A percentile compares a stretch with the other conserved stretches of the same genome.
Conservation (phyloP, 1,140 invertebrate genomes). For the Sinella curviseta region DNA sequence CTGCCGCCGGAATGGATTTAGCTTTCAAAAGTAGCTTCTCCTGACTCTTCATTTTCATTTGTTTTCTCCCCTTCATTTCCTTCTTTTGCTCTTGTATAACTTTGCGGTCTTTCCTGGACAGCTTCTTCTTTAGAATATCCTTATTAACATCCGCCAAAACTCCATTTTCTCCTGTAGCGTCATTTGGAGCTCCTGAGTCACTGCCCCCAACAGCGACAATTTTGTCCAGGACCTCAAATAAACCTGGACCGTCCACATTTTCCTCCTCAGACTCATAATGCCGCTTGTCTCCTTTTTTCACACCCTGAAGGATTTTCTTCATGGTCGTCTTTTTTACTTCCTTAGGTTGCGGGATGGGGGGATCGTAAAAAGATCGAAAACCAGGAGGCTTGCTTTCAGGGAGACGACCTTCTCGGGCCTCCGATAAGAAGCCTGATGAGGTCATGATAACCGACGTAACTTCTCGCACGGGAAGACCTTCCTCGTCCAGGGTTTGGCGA, state of each 20-base stretch:
- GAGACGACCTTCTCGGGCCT: slow-evolving; percentile 84
- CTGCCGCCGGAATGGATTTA: slow-evolving; percentile 55
- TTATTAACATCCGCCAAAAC: not conserved
- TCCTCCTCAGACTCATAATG: not conserved
- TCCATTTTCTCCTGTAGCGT: not conserved
- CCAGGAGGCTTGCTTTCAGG: slow-evolving; percentile 80
- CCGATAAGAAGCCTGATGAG: slow-evolving; percentile 86
- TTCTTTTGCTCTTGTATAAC: slow-evolving; percentile 65
- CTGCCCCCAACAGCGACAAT: not conserved
- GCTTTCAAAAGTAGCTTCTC: slow-evolving; percentile 65
- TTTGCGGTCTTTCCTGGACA: slow-evolving; percentile 42
- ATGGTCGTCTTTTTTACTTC: slow-evolving; percentile 51
- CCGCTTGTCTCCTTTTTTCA: slow-evolving; percentile 59
- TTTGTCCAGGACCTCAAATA: slow-evolving; percentile 1
- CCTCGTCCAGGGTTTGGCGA: slow-evolving; percentile 62
- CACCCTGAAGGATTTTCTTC: slow-evolving; percentile 52
- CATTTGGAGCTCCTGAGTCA: not conserved
- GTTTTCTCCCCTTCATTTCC: slow-evolving; percentile 55
- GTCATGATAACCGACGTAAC: slow-evolving; percentile 95
- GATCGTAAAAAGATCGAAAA: slow-evolving; percentile 43
- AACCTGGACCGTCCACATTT: not conserved
- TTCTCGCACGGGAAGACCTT: slow-evolving; percentile 82
- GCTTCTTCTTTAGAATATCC: slow-evolving; percentile 2
- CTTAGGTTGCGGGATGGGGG: slow-evolving; percentile 36
- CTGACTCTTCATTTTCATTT: slow-evolving; percentile 58